Percentiles rank a stretch among this genome's conserved stretches.
phyloP scores from a whole-genome alignment of 2,113 vertebrate species.

The Laticauda colubrina region DNA sequence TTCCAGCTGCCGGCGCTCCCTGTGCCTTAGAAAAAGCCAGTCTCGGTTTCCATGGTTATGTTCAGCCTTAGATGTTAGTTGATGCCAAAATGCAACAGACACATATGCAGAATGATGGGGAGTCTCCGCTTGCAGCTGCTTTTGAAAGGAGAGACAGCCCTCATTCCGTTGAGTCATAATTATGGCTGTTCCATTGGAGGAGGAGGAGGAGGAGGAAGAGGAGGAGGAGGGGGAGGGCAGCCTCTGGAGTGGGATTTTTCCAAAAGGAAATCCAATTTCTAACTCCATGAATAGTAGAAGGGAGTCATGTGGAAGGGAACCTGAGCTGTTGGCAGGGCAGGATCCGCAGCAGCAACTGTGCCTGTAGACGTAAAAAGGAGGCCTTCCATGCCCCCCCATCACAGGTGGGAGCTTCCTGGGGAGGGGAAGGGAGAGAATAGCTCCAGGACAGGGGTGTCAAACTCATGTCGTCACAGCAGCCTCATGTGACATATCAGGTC shows the following conservation, averaged over 20 bases:
- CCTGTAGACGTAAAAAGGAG: neutral
- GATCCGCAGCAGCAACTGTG: neutral
- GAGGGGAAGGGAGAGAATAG: neutral
- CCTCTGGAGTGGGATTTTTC: neutral
- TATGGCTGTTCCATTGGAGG: neutral
- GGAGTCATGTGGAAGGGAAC: neutral
- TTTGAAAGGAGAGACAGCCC: neutral
- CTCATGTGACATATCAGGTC: no score
- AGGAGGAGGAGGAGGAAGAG: neutral
- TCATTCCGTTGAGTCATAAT: neutral
- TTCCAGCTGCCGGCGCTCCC: constrained; percentile 16
- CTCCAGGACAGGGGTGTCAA: no score
- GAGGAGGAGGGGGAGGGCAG: neutral
- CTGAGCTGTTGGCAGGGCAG: neutral
- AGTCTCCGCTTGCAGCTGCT: neutral
- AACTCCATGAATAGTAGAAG: neutral
- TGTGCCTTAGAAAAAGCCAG: constrained; percentile 46
- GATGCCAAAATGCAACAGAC: neutral
- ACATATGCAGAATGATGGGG: neutral
- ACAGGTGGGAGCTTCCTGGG: neutral
- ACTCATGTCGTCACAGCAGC: no score
- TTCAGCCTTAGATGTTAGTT: neutral
- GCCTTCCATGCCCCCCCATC: neutral
- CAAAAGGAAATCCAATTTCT: neutral
- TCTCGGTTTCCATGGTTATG: constrained; percentile 65